phyloP scores from a whole-genome alignment of 1,140 invertebrate species.

The Sminthurinus signatus region DNA sequence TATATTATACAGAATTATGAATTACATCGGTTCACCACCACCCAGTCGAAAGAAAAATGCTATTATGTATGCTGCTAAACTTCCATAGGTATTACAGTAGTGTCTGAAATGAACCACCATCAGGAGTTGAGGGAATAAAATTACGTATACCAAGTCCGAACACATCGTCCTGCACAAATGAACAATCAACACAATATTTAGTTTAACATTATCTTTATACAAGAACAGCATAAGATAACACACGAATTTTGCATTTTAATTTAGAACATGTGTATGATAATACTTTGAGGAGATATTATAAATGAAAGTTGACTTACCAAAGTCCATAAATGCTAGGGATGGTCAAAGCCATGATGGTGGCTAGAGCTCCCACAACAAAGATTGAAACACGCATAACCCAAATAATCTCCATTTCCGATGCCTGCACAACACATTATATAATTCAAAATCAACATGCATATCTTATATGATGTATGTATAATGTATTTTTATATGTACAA shows the following conservation, averaged over 20 bases:
- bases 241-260: background rate
- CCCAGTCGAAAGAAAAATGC: slow-evolving; percentile 60
- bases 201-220: background rate
- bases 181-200: background rate
- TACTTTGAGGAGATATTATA: too few relatives aligned
- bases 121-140: slow-evolving; percentile 74
- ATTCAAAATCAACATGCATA: too few relatives aligned
- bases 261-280: too few relatives aligned
- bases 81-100: slow-evolving; percentile 69
- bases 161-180: slow-evolving; percentile 54
- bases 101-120: slow-evolving; percentile 65
- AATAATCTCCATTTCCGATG: slow-evolving; percentile 64
- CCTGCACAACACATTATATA: too few relatives aligned
- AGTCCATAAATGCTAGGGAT: slow-evolving; percentile 71
- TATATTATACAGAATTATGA: too few relatives aligned
- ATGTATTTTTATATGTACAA: too few relatives aligned
- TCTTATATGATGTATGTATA: too few relatives aligned
- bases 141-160: slow-evolving; percentile 71
- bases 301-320: slow-evolving; percentile 53
- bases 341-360: slow-evolving; percentile 63
- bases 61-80: slow-evolving; percentile 58
- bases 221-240: background rate
- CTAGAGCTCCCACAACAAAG: slow-evolving; percentile 60
- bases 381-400: slow-evolving; percentile 67
- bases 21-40: slow-evolving; percentile 48